These are phyloP conservation scores for Prunella himalayana DNA, from an alignment of 2,113 vertebrate genomes.

Conservation along the genomic window DNA sequence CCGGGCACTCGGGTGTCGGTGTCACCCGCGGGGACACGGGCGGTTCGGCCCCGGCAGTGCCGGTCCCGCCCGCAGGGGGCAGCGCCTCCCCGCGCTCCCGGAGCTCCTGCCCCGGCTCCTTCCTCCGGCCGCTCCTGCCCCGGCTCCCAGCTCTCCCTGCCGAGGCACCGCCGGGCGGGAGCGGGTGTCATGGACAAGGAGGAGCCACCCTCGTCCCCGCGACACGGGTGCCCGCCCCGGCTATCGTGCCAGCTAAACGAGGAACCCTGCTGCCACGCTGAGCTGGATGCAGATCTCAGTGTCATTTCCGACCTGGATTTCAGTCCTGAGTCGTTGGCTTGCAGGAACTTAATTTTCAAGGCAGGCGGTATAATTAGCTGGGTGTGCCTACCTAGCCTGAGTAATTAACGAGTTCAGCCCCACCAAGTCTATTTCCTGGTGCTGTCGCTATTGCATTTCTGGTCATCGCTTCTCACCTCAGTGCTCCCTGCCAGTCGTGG, in stretches of 20 bases:
- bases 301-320: background rate
- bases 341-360: background rate
- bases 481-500: background rate
- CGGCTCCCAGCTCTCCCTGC: background rate
- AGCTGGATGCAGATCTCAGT: background rate
- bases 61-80: background rate
- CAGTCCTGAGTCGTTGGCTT: background rate
- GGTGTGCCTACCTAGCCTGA: background rate
- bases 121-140: background rate
- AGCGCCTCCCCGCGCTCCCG: background rate
- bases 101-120: background rate
- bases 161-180: background rate
- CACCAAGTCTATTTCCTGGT: background rate
- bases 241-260: background rate
- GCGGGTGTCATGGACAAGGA: fast-evolving
- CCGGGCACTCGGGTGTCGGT: background rate
- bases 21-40: too few relatives aligned
- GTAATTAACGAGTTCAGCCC: background rate
- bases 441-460: background rate
- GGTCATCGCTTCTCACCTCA: background rate
- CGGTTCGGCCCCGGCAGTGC: background rate
- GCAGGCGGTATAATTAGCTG: background rate
- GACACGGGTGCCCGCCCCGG: fast-evolving
- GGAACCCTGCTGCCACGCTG: background rate
- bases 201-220: background rate